Conservation (phyloP, 2,113 vertebrate genomes). For the Tinamus guttatus region DNA sequence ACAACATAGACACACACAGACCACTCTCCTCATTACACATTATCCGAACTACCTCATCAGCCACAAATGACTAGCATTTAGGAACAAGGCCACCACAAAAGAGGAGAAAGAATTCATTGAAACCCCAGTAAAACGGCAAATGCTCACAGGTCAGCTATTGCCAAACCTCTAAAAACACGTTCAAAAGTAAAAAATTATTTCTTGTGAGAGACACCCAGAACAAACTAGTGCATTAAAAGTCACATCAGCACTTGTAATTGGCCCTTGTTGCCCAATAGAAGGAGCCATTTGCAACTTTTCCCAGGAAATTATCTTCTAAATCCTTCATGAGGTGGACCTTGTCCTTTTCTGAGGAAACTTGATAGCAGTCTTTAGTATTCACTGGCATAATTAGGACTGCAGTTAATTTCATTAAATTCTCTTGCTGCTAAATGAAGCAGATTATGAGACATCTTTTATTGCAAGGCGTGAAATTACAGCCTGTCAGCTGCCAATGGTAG, state of each 20-base stretch:
- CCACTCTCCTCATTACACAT: fast-evolving
- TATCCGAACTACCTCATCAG: not conserved
- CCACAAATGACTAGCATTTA: too few relatives aligned
- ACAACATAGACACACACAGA: not conserved
- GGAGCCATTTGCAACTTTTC: constrained; percentile 84
- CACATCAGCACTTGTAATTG: constrained; percentile 48
- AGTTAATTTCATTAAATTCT: constrained; percentile 99
- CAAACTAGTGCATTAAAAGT: constrained; percentile 83
- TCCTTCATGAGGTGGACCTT: constrained; percentile 87
- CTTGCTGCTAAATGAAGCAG: constrained; percentile 99
- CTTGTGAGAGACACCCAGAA: constrained; percentile 78
- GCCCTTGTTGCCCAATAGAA: constrained; percentile 69
- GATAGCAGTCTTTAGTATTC: constrained; percentile 98
- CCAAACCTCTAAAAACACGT: not conserved
- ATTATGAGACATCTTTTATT: constrained; percentile 99
- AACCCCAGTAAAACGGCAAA: not conserved
- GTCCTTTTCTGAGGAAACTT: constrained; percentile 90
- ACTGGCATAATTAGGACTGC: constrained; percentile 98
- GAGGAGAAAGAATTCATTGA: not conserved
- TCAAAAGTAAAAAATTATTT: constrained; percentile 57
- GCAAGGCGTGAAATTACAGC: constrained; percentile 99
- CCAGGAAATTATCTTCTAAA: constrained; percentile 86
- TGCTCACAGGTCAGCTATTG: not conserved
- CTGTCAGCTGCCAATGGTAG: constrained; percentile 96
- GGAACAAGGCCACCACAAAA: not conserved